Evolutionary conservation across 2,113 vertebrate species (phyloP).

Genomic region (Ceuthmochares aereus): DNA sequence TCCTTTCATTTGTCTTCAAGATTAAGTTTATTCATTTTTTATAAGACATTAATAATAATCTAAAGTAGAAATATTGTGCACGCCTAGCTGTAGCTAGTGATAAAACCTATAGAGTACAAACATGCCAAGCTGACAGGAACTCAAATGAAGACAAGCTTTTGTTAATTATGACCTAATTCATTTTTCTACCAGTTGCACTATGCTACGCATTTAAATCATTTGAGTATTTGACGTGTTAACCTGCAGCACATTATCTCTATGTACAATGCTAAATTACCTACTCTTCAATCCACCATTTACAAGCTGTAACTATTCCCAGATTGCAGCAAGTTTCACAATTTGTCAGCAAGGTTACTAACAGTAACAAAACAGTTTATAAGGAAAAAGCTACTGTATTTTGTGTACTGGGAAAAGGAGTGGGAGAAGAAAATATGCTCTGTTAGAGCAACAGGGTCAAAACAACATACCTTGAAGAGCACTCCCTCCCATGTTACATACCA

Average conservation of each 20-base stretch:
- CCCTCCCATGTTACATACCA: neutral
- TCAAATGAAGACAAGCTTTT: slow-evolving; percentile 6
- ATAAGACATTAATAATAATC: neutral
- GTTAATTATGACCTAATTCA: neutral
- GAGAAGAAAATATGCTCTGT: neutral
- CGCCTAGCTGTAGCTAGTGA: neutral
- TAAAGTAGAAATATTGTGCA: neutral
- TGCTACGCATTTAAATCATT: neutral
- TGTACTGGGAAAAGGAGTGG: neutral
- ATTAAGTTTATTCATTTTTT: neutral
- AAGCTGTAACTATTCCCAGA: neutral
- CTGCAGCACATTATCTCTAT: neutral
- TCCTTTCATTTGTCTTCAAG: neutral
- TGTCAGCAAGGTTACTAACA: neutral
- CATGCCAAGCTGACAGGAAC: neutral
- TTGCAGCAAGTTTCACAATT: neutral
- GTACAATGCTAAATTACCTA: neutral
- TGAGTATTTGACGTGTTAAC: neutral
- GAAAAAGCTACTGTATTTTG: neutral
- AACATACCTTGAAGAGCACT: neutral
- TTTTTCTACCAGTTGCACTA: neutral
- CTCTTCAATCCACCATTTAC: neutral
- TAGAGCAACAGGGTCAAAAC: neutral
- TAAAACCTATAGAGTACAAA: neutral
- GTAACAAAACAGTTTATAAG: neutral